These are phyloP conservation scores for Manis crassicaudata DNA, from an alignment of 2,797 vertebrate genomes.

Conservation along the genomic window DNA sequence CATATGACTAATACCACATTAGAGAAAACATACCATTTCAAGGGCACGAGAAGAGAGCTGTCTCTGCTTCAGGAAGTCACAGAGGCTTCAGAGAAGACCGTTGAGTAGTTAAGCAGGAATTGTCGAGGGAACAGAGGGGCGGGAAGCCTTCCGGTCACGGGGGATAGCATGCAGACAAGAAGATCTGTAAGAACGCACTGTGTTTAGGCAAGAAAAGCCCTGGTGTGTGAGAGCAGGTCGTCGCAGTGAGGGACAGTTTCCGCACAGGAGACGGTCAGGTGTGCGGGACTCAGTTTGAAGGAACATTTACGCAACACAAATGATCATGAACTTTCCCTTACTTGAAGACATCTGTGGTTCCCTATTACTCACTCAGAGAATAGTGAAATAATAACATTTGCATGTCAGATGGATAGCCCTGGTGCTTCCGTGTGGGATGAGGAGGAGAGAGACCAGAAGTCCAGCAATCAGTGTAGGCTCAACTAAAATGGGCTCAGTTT, in stretches of 20 bases:
- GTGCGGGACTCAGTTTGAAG: not conserved
- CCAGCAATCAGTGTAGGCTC: not conserved
- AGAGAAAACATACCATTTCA: not conserved
- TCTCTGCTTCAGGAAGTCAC: not conserved
- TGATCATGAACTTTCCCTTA: conserved; percentile 29
- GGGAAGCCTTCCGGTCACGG: not conserved
- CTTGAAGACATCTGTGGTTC: not conserved
- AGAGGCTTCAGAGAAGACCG: not conserved
- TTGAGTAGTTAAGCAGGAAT: not conserved
- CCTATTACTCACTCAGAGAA: conserved; percentile 23
- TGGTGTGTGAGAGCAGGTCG: not conserved
- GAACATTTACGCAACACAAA: not conserved
- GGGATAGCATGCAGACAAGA: not conserved
- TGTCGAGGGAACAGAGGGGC: not conserved
- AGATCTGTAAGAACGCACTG: not conserved
- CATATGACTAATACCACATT: not conserved
- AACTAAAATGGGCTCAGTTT: not conserved
- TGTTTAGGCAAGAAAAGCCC: not conserved
- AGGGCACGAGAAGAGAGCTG: not conserved
- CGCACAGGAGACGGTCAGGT: not conserved
- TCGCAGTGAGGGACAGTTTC: not conserved
- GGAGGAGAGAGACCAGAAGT: not conserved
- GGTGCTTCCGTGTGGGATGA: not conserved
- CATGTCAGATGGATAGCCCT: not conserved
- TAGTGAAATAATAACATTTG: not conserved